These are phyloP conservation scores for Distichodus sexfasciatus DNA, from an alignment of 2,797 vertebrate genomes.

Conservation along the genomic window DNA sequence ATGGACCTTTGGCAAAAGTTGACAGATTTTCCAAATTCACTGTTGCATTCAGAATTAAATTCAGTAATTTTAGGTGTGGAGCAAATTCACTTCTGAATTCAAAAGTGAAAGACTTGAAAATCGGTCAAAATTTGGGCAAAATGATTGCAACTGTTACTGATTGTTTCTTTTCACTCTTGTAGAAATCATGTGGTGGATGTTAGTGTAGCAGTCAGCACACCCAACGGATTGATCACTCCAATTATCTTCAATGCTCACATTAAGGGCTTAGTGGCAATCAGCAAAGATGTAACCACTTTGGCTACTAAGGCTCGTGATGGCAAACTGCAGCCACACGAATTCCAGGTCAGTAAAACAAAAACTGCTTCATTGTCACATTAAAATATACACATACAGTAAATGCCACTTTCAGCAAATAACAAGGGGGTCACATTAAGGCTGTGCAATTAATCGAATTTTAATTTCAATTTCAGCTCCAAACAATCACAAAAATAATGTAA, in stretches of 20 bases:
- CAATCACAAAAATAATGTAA: too few relatives aligned
- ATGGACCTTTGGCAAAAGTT: too few relatives aligned
- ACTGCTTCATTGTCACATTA: not conserved
- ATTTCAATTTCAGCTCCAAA: too few relatives aligned
- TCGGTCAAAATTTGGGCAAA: not conserved
- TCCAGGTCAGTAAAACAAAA: constrained; percentile 71
- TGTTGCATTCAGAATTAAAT: too few relatives aligned
- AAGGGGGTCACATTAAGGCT: too few relatives aligned
- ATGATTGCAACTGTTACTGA: not conserved
- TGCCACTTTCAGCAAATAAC: too few relatives aligned
- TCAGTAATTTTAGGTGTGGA: too few relatives aligned
- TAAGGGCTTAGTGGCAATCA: constrained; percentile 89
- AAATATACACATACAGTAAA: too few relatives aligned
- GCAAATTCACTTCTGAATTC: too few relatives aligned
- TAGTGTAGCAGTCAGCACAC: constrained; percentile 91
- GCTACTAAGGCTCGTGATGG: constrained; percentile 89
- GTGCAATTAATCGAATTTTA: too few relatives aligned
- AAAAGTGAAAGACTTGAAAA: too few relatives aligned
- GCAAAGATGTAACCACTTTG: constrained; percentile 81
- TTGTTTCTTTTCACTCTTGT: constrained; percentile 33
- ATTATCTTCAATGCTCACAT: constrained; percentile 95
- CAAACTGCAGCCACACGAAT: constrained; percentile 95
- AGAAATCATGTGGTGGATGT: constrained; percentile 97
- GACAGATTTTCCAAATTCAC: too few relatives aligned
- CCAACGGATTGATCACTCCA: constrained; percentile 92